These are phyloP conservation scores for Atopsyche davidsoni DNA, from an alignment of 1,140 invertebrate species.

Conservation along the genomic window DNA sequence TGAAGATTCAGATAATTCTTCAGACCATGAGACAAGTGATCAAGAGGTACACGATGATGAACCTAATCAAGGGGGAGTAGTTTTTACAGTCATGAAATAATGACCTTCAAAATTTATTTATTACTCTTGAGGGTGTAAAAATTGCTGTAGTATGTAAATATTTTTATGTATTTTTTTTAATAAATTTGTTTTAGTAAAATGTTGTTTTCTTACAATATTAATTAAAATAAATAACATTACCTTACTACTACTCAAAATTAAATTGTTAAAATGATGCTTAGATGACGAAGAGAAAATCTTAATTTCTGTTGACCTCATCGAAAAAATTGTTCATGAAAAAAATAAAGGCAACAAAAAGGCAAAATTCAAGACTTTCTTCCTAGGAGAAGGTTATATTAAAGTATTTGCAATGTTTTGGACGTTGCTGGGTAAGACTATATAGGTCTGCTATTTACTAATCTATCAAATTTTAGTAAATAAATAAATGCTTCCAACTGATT, in stretches of 20 bases:
- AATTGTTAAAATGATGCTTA: background rate
- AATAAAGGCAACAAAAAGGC: too few species aligned
- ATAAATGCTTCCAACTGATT: too few species aligned
- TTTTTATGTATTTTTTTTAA: too few species aligned
- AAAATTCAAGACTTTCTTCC: too few species aligned
- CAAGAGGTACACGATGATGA: constrained; percentile 43
- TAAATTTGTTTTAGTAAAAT: background rate
- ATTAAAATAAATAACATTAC: background rate
- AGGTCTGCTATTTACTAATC: too few species aligned
- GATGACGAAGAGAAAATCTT: too few species aligned
- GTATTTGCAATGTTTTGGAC: too few species aligned
- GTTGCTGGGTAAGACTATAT: too few species aligned
- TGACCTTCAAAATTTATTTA: background rate
- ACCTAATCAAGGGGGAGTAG: constrained; percentile 42
- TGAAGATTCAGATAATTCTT: constrained; percentile 30
- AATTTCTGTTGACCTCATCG: too few species aligned
- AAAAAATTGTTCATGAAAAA: too few species aligned
- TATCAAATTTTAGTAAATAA: too few species aligned
- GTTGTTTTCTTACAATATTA: background rate
- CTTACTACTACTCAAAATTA: background rate
- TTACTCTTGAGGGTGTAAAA: background rate
- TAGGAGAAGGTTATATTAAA: too few species aligned
- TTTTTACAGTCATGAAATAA: constrained; percentile 33
- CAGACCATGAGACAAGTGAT: constrained; percentile 36
- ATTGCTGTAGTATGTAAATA: background rate